Percentiles rank a stretch among this genome's conserved stretches.
These are phyloP conservation scores for Drosophila athabasca DNA, from an alignment of 1,140 invertebrate species.

Conservation along the genomic window DNA sequence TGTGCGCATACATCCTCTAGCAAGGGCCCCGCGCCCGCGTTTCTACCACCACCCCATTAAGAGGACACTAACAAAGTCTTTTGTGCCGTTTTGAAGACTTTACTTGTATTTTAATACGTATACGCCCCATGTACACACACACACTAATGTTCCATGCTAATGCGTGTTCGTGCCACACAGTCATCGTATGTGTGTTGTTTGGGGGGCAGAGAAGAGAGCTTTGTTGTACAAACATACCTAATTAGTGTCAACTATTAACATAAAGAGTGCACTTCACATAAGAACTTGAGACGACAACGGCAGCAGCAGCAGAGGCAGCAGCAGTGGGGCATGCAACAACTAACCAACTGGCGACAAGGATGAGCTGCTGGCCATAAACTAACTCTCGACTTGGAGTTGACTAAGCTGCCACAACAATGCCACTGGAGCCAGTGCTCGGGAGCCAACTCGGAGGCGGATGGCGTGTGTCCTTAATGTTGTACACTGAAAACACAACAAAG, in stretches of 20 bases:
- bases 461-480: constrained; percentile 65
- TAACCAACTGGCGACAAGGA: constrained; percentile 20
- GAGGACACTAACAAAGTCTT: constrained; percentile 67
- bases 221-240: constrained; percentile 79
- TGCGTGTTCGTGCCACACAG: constrained; percentile 3
- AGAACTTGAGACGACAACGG: constrained; percentile 74
- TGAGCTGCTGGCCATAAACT: constrained; percentile 67
- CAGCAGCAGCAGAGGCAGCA: constrained; percentile 36
- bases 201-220: constrained; percentile 34
- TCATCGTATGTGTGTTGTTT: constrained; percentile 5
- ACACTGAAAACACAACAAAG: constrained; percentile 54
- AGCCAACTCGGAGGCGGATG: neutral
- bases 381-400: constrained; percentile 71
- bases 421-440: constrained; percentile 5
- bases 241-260: constrained; percentile 82
- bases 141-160: constrained; percentile 12
- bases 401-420: constrained; percentile 68
- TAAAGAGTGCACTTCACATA: constrained; percentile 79
- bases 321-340: constrained; percentile 1
- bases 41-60: constrained; percentile 8
- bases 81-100: constrained; percentile 61
- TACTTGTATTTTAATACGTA: constrained; percentile 36
- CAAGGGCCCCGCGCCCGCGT: neutral
- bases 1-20: neutral
- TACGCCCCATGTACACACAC: constrained; percentile 25